phyloP scores from a whole-genome alignment of 2,888 invertebrate species.

The Schizotus pectinicornis region DNA sequence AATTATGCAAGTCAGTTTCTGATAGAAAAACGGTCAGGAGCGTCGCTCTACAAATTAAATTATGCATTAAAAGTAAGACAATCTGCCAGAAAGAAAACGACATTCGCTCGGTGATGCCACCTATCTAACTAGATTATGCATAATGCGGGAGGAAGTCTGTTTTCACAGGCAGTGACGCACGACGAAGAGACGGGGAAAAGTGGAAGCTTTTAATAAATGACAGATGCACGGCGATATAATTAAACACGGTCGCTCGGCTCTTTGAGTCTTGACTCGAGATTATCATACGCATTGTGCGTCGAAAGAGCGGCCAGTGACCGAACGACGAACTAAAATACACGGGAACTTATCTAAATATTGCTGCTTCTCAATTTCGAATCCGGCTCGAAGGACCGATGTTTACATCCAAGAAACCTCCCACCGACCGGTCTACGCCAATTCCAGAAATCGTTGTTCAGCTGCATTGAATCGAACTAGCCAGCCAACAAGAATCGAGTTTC shows the following conservation, averaged over 20 bases:
- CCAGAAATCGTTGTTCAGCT: no score
- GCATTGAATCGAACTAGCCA: no score
- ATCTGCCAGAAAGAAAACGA: conserved; percentile 12
- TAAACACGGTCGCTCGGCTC: conserved; percentile 32
- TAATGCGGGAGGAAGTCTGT: conserved; percentile 21
- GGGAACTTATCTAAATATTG: no score
- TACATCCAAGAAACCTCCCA: no score
- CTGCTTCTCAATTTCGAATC: background rate
- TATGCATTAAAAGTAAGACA: conserved; percentile 12
- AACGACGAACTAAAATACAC: no score
- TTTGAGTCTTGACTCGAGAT: conserved; percentile 18
- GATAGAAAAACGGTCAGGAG: no score
- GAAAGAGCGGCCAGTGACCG: conserved; percentile 17
- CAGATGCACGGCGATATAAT: conserved; percentile 35
- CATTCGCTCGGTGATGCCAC: conserved; percentile 19
- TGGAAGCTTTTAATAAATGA: conserved; percentile 29
- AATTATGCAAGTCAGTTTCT: no score
- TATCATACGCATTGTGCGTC: conserved; percentile 1
- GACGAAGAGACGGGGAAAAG: conserved; percentile 5
- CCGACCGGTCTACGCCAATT: no score
- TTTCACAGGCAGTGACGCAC: conserved; percentile 17
- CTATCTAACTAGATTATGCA: conserved; percentile 23
- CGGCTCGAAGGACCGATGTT: background rate
- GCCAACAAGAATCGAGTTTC: no score
- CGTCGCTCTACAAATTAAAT: background rate